Evolutionary conservation across 1,140 invertebrate species (phyloP).

Genomic region (Marisa cornuarietis): DNA sequence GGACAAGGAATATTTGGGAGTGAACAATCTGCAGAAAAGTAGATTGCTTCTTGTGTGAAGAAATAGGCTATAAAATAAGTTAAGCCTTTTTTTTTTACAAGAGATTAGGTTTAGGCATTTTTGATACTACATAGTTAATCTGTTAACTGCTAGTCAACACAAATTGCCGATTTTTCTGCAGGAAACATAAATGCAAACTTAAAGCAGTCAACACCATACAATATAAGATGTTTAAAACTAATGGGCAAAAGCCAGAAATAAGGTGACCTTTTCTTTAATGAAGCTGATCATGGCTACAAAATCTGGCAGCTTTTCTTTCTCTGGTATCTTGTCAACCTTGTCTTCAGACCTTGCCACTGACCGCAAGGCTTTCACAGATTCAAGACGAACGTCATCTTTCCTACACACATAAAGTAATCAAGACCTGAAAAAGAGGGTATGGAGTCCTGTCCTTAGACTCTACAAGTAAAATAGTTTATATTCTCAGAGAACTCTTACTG

Average conservation of each 20-base stretch:
- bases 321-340: constrained; percentile 23
- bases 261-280: constrained; percentile 73
- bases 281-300: constrained; percentile 75
- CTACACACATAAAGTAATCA: constrained; percentile 64
- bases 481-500: not conserved
- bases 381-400: constrained; percentile 80
- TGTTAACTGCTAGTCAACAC: no score
- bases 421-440: not conserved
- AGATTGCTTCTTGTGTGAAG: not conserved
- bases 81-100: not conserved
- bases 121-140: no score
- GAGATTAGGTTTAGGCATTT: not conserved
- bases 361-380: constrained; percentile 72
- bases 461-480: no score
- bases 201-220: no score
- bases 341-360: constrained; percentile 34
- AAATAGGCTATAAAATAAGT: not conserved
- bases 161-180: no score
- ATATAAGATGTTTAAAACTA: no score
- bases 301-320: constrained; percentile 66
- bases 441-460: no score
- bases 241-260: no score
- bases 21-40: not conserved
- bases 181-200: no score
- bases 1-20: not conserved